These are phyloP conservation scores for Artemia sinica DNA, from an alignment of 2,888 invertebrate species.

Conservation along the genomic window DNA sequence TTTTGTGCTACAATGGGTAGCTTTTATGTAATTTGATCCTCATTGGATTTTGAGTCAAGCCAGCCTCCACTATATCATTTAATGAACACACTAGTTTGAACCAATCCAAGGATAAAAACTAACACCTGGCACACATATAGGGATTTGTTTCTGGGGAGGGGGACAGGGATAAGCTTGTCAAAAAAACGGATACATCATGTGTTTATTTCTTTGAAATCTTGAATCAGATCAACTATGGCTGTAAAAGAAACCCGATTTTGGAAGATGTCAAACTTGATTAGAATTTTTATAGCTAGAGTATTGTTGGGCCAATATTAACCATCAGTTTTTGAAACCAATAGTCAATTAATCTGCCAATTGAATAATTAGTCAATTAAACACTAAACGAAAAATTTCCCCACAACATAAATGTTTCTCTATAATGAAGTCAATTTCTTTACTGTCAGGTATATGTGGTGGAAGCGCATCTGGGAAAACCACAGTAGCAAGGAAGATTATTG, in stretches of 20 bases:
- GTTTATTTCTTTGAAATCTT: too few species aligned
- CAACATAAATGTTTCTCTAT: not conserved
- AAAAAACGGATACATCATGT: too few species aligned
- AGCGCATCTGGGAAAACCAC: conserved; percentile 98
- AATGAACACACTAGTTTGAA: too few species aligned
- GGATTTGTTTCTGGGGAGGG: too few species aligned
- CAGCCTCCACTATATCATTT: too few species aligned
- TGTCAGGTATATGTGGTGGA: conserved; percentile 84
- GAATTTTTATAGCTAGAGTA: not conserved
- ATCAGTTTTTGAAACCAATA: not conserved
- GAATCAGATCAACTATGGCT: too few species aligned
- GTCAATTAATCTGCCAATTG: conserved; percentile 13
- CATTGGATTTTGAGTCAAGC: not conserved
- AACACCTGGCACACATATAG: too few species aligned
- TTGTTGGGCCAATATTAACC: not conserved
- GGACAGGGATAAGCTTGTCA: too few species aligned
- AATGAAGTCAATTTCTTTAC: conserved; percentile 22
- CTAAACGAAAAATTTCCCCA: conserved; percentile 10
- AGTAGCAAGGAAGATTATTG: conserved; percentile 87
- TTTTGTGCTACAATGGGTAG: not conserved
- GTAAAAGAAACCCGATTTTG: too few species aligned
- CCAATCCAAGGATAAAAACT: too few species aligned
- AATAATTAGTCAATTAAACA: not conserved
- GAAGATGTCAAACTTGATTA: too few species aligned
- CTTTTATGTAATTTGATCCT: not conserved